Evolutionary conservation across 1,140 invertebrate genomes (phyloP).

Genomic region (Drosophila elegans): DNA sequence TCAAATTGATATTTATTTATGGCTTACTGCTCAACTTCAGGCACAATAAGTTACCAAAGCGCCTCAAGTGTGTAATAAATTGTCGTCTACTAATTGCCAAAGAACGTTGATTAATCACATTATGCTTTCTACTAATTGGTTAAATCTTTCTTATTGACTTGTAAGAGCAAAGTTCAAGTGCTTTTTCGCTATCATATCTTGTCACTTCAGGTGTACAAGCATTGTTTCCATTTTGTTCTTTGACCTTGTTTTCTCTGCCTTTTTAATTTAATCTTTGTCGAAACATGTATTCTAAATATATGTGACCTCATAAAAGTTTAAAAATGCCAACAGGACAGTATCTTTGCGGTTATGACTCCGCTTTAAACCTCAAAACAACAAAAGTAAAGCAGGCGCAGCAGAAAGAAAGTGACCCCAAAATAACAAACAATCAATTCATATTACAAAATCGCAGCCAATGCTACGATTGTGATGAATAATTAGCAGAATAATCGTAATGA

Average conservation of each 20-base stretch:
- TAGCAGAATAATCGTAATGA: slow-evolving; percentile 11
- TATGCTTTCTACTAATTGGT: background rate
- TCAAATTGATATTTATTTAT: slow-evolving; percentile 48
- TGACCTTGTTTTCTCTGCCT: background rate
- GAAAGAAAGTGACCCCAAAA: slow-evolving; percentile 51
- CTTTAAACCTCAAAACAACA: background rate
- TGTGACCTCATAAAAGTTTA: background rate
- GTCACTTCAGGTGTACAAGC: background rate
- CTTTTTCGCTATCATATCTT: slow-evolving; percentile 8
- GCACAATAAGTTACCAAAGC: slow-evolving; percentile 3
- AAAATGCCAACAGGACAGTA: slow-evolving; percentile 1
- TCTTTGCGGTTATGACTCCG: slow-evolving; percentile 10
- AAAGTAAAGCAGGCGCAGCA: background rate
- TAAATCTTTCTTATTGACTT: background rate
- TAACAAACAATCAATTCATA: slow-evolving; percentile 4
- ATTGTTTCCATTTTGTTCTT: background rate
- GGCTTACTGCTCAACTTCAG: slow-evolving; percentile 1
- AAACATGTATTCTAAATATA: background rate
- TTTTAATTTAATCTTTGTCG: slow-evolving; percentile 4
- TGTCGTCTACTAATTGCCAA: slow-evolving; percentile 20
- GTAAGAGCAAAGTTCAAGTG: background rate
- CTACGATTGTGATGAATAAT: slow-evolving; percentile 13
- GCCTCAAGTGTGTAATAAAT: slow-evolving; percentile 28
- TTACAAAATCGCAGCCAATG: slow-evolving; percentile 26
- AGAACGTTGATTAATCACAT: slow-evolving; percentile 14